Conservation (phyloP, 23 tunicate genomes). For the Pegea sp. region DNA sequence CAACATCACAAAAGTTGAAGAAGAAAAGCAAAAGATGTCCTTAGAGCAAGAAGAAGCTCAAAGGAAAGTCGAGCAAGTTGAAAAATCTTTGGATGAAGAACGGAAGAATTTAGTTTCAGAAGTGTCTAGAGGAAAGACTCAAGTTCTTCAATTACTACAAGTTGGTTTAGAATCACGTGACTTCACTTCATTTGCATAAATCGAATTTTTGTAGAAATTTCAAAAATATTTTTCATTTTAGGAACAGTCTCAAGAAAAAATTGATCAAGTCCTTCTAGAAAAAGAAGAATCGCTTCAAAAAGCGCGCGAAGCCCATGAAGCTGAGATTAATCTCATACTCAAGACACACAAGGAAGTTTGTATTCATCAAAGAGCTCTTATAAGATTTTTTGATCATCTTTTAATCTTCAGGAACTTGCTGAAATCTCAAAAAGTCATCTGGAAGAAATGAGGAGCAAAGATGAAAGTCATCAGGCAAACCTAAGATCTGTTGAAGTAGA, state of each 20-base stretch:
- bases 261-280: constrained; percentile 12
- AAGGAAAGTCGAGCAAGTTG: constrained; percentile 47
- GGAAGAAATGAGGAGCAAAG: neutral
- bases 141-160: constrained; percentile 65
- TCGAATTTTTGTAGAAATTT: no score
- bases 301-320: constrained; percentile 7
- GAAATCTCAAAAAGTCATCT: constrained; percentile 1
- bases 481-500: constrained; percentile 4
- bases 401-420: constrained; percentile 7
- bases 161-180: constrained; percentile 7
- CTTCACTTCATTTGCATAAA: no score
- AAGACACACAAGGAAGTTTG: constrained; percentile 7
- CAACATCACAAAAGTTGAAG: constrained; percentile 12
- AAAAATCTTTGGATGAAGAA: constrained; percentile 47
- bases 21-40: constrained; percentile 17
- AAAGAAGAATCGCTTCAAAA: constrained; percentile 21
- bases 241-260: constrained; percentile 50
- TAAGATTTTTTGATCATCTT: neutral
- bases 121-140: constrained; percentile 55
- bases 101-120: constrained; percentile 54
- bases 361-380: neutral
- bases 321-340: constrained; percentile 5
- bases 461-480: constrained; percentile 1
- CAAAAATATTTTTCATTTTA: constrained; percentile 1
- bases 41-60: constrained; percentile 13